Evolutionary conservation across 2,888 invertebrate genomes (phyloP).

Genomic region (Nysson spinosus): DNA sequence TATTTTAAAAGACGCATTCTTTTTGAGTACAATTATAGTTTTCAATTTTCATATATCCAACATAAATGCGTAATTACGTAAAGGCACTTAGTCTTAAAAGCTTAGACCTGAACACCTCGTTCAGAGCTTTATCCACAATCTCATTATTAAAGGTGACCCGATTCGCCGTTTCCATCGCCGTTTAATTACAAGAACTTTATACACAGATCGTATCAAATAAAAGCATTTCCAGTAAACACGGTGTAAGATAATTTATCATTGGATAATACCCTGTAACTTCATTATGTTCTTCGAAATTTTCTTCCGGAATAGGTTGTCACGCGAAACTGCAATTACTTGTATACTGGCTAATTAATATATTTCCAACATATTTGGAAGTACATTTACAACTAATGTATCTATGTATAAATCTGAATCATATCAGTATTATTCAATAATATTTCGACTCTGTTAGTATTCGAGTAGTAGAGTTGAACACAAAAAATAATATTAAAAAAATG

Average conservation of each 20-base stretch:
- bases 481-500: too few relatives aligned
- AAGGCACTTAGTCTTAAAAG: neutral
- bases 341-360: neutral
- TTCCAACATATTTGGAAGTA: too few relatives aligned
- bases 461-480: too few relatives aligned
- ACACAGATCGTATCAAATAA: slow-evolving; percentile 13
- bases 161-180: neutral
- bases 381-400: too few relatives aligned
- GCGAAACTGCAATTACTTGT: neutral
- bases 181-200: slow-evolving; percentile 20
- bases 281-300: neutral
- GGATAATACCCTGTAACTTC: neutral
- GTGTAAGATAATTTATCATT: slow-evolving; percentile 36
- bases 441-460: too few relatives aligned
- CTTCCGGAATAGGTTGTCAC: neutral
- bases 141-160: slow-evolving; percentile 17
- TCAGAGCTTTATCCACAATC: slow-evolving; percentile 13
- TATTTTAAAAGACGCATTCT: too few relatives aligned
- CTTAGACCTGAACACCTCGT: neutral
- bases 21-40: too few relatives aligned
- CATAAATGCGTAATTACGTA: too few relatives aligned
- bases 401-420: too few relatives aligned
- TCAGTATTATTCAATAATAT: too few relatives aligned
- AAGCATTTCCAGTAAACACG: slow-evolving; percentile 12
- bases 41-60: too few relatives aligned